phyloP scores from a whole-genome alignment of 2,888 invertebrate species.

The Opisthograptis luteolata region DNA sequence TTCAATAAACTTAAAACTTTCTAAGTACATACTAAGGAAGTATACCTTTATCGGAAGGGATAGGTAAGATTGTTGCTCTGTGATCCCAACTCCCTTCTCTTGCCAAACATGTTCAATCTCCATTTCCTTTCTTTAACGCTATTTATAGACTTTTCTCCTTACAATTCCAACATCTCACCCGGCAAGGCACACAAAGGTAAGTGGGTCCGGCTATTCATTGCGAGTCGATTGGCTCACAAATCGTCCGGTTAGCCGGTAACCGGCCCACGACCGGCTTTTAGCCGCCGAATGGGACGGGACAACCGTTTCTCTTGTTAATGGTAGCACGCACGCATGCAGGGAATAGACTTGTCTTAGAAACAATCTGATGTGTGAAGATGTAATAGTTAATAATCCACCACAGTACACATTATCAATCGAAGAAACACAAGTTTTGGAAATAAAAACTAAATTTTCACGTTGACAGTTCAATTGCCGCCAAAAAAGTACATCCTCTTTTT shows the following conservation, averaged over 20 bases:
- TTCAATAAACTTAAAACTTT: too few species aligned
- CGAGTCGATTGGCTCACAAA: conserved; percentile 75
- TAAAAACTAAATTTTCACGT: too few species aligned
- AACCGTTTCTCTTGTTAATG: conserved; percentile 31
- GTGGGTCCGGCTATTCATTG: conserved; percentile 69
- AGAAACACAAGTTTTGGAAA: too few species aligned
- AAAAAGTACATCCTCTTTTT: too few species aligned
- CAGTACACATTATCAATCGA: too few species aligned
- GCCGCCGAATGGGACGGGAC: conserved; percentile 40
- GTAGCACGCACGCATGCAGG: conserved; percentile 30
- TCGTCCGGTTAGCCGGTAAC: conserved; percentile 57
- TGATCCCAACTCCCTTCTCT: too few species aligned
- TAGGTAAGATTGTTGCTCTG: too few species aligned
- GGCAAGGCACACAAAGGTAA: conserved; percentile 46
- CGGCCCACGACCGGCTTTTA: conserved; percentile 61
- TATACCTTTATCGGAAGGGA: too few species aligned
- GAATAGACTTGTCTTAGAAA: neutral
- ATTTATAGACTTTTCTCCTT: neutral
- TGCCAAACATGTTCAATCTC: too few species aligned
- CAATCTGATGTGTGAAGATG: neutral
- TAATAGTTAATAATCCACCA: too few species aligned
- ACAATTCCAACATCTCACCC: conserved; percentile 13
- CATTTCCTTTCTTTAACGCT: neutral
- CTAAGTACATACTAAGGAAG: too few species aligned
- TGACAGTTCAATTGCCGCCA: too few species aligned